phyloP scores from a whole-genome alignment of 2,797 vertebrate species.

The Alcedo atthis region DNA sequence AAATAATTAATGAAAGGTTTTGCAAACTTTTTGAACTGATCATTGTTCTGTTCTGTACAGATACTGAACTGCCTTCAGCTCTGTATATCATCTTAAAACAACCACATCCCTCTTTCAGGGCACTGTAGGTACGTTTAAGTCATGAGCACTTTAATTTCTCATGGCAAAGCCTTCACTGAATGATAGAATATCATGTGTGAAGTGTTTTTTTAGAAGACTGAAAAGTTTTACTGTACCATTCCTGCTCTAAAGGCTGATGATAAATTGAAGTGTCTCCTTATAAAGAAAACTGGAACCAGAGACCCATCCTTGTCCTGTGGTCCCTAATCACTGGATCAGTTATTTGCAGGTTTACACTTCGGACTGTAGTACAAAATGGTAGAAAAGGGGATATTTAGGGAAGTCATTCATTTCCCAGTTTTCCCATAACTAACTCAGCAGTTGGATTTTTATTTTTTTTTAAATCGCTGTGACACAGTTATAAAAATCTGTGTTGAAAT shows the following conservation, averaged over 20 bases:
- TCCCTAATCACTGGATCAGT: not conserved
- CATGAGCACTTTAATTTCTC: not conserved
- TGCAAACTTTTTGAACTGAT: not conserved
- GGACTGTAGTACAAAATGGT: not conserved
- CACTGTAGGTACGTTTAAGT: not conserved
- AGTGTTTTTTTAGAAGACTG: not conserved
- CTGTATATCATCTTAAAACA: rapidly evolving
- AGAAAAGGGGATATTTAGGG: not conserved
- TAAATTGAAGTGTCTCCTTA: not conserved
- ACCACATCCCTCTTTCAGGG: not conserved
- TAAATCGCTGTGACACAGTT: not conserved
- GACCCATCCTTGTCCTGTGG: not conserved
- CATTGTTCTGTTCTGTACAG: rapidly evolving
- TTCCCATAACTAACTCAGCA: not conserved
- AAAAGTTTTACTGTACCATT: rapidly evolving
- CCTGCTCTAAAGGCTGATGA: not conserved
- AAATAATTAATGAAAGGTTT: not conserved
- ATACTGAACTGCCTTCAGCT: not conserved
- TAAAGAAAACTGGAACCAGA: not conserved
- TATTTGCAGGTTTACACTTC: not conserved
- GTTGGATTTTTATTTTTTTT: not conserved
- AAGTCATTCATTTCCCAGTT: not conserved
- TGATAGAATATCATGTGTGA: not conserved
- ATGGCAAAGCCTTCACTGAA: not conserved
- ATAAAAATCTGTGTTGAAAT: not conserved